Base-by-base conservation (phyloP, 64 coral and sea anemone genomes). In the Pocillopora verrucosa region DNA sequence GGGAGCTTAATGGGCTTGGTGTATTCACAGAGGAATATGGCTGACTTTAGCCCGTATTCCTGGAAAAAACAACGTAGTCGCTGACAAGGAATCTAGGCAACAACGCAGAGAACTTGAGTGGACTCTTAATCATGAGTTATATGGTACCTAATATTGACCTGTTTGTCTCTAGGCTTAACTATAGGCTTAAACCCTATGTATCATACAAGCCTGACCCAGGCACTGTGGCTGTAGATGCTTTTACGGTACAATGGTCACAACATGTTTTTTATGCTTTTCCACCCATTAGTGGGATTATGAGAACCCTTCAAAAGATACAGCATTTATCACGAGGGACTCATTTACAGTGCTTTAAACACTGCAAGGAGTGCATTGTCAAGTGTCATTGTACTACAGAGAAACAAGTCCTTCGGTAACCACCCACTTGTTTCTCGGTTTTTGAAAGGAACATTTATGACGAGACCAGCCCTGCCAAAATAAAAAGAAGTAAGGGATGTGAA, bases 1-100 rank as follows among this genome's bases (percentile, higher is more conserved):
- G 75, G 88, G 22, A 80, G 12, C 59, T 81, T 68, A 73, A 89
- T 89, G 88, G 75, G 7, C 75, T 69, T 89, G 89, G 78, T 83
- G 89, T 90, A 90, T 83, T 90, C 51, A 36, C 37, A n/a, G 65
- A 59, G 88, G 76, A 89, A 89, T 80, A 89, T 89, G 88, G 88
- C 88, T 89, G 76, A 89, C 76, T 57, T 36, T 89, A 63, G 89
- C 89, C 62, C 89, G 83, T 60, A 82, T 90, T 38, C 78, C 79
- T 9, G 89, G 89, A 2, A 91, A 74, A 83, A 61, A 37, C 20
- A 90, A 90, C 20, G 20, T 80, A 73, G 69, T 73, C n/a, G 69
- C 69, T 73, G 69, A 73, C 20, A 73, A 19, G n/a, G 69, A 35
- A 76, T 70, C 60, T 80, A 91, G 75, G 62, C 89, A 75, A 51